Evolutionary conservation across 2,888 invertebrate species (phyloP), one percentile per base, ranked within the genome.

Genomic region (Cosmia trapezina): DNA sequence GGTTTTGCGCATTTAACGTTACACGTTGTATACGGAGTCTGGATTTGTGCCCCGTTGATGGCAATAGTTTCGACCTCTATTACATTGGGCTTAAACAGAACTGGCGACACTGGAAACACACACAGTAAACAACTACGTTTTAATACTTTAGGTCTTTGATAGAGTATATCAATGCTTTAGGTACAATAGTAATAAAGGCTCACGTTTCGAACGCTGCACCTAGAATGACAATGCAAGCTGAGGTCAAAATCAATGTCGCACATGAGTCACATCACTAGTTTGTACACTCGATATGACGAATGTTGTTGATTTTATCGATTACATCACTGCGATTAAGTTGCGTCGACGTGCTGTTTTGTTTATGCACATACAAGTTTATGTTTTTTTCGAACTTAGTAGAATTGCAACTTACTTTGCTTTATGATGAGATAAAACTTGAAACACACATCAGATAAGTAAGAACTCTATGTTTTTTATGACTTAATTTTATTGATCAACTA

Each of bases 181-280:
- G 12, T 63, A 66, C 43, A 69, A 66, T 53, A 17, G 54, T 49
- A 45, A 53, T 56, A 67, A 79, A 64, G 57, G 28, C 43, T 54
- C 45, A 57, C 61, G 64, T 69, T 62, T 70, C 37, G 22, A 47
- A 9, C 43, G 51, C 59, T 65, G 70, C 74, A 79, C 45, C 62
- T 45, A 77, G 43, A 71, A 72, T 76, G 64, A 78, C 83, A 72
- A 75, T 76, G 57, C 68, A 72, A 54, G 12, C 41, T 65, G 69
- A 85, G 85, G 83, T 85, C 83, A 83, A 86, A 86, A 86, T 81
- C 84, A 86, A 86, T 83, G 86, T 84, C 84, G 70, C 8, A 51
- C 14, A 66, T 86, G 84, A 84, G 61, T 86, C 86, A 86, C 78
- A 77, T 67, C 70, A 76, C 65, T 80, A 74, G 57, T 66, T 63